Conservation (phyloP, 2,888 invertebrate genomes). For the Unio pictorum region DNA sequence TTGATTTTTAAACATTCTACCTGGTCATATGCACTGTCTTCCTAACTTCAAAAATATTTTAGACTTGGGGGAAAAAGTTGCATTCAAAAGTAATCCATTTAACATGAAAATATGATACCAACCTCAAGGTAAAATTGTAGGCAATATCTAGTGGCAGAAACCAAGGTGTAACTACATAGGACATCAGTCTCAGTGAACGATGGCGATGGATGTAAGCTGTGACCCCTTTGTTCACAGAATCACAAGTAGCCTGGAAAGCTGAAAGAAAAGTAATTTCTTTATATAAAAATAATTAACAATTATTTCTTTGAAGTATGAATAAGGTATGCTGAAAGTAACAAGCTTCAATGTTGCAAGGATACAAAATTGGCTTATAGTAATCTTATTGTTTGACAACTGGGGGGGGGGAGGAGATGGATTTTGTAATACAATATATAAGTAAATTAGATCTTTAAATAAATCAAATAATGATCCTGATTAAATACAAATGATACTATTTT, state of each 20-base stretch:
- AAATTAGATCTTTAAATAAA: no score
- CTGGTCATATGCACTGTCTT: neutral
- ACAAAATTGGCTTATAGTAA: no score
- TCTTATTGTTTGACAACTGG: no score
- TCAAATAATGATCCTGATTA: no score
- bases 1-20: no score
- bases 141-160: conserved; percentile 90
- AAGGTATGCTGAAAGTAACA: neutral
- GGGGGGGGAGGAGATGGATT: no score
- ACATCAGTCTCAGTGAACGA: conserved; percentile 84
- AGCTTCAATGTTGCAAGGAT: no score
- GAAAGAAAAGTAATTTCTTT: conserved; percentile 18
- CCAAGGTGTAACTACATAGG: conserved; percentile 87
- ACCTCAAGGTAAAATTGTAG: conserved; percentile 75
- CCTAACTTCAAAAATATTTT: neutral
- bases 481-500: no score
- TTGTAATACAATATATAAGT: no score
- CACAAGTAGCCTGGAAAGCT: conserved; percentile 92
- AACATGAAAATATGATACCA: conserved; percentile 60
- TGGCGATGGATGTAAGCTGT: conserved; percentile 92
- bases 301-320: neutral
- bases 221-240: conserved; percentile 91
- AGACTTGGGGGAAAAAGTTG: neutral
- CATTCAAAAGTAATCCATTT: neutral
- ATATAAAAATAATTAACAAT: neutral